Conservation (phyloP, 2,113 vertebrate genomes). For the Pelusios castaneus region DNA sequence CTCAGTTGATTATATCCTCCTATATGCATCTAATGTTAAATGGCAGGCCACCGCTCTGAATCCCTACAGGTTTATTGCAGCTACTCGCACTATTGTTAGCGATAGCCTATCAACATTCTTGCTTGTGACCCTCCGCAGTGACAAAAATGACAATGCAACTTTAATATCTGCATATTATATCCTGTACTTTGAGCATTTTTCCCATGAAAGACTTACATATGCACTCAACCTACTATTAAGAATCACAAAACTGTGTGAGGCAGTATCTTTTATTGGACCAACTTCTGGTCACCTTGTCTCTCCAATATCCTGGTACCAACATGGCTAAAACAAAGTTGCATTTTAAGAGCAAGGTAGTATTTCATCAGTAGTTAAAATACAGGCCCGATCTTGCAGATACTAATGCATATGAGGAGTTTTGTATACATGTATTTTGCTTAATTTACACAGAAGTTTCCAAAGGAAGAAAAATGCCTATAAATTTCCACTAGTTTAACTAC, state of each 20-base stretch:
- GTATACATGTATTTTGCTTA: background rate
- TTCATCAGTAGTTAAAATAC: conserved; percentile 9
- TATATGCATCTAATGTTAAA: conserved; percentile 9
- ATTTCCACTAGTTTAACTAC: background rate
- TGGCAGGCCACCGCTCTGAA: background rate
- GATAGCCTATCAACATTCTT: background rate
- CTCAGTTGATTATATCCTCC: conserved; percentile 24
- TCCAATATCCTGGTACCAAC: background rate
- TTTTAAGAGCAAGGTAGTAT: background rate
- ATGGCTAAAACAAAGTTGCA: background rate
- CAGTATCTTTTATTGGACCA: background rate
- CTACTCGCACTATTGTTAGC: background rate
- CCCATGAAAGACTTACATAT: background rate
- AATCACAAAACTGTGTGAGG: background rate
- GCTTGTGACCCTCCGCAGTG: background rate
- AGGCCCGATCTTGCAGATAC: background rate
- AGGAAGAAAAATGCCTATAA: fast-evolving
- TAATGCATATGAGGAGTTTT: background rate
- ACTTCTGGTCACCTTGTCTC: background rate
- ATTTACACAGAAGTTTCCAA: background rate
- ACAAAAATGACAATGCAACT: background rate
- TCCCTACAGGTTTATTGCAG: background rate
- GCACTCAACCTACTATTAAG: background rate
- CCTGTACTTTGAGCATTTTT: background rate
- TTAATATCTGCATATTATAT: background rate